Conservation (phyloP, 2,888 invertebrate genomes). For the Pollenia labialis region DNA sequence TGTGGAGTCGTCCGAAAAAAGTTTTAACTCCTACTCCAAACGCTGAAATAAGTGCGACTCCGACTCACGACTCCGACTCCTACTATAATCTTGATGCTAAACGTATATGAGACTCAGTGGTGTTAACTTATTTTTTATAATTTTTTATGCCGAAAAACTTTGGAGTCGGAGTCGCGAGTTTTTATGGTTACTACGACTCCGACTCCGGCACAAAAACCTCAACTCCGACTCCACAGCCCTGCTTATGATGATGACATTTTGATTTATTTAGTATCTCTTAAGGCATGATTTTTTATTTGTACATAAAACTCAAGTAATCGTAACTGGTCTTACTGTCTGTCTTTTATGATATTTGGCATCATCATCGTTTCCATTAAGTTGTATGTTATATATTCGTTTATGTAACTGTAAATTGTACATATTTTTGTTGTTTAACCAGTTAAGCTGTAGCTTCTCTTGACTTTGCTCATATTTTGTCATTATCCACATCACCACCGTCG, state of each 20-base stretch:
- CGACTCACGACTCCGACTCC: no score
- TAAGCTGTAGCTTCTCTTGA: conserved; percentile 30
- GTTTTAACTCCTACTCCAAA: no score
- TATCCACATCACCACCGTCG: background rate
- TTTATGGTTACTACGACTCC: no score
- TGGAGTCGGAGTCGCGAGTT: no score
- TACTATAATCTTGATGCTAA: no score
- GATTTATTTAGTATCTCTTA: conserved; percentile 27
- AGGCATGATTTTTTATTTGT: background rate
- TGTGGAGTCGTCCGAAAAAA: no score
- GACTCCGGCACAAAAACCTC: no score
- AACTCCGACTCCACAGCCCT: no score
- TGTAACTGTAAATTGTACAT: conserved; percentile 55
- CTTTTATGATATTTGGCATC: background rate
- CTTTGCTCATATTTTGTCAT: conserved; percentile 24
- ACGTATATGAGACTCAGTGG: no score
- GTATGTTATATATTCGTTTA: conserved; percentile 33
- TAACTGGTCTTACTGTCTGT: conserved; percentile 13
- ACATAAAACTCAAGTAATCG: background rate
- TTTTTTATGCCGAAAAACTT: no score
- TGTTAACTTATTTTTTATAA: no score
- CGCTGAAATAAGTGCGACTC: no score
- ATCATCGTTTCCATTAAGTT: conserved; percentile 20
- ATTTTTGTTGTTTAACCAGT: conserved; percentile 41
- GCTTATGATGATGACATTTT: conserved; percentile 30